Percentiles rank a stretch among this genome's conserved stretches.
phyloP scores from a whole-genome alignment of 2,888 invertebrate genomes.

The Cosmia trapezina region DNA sequence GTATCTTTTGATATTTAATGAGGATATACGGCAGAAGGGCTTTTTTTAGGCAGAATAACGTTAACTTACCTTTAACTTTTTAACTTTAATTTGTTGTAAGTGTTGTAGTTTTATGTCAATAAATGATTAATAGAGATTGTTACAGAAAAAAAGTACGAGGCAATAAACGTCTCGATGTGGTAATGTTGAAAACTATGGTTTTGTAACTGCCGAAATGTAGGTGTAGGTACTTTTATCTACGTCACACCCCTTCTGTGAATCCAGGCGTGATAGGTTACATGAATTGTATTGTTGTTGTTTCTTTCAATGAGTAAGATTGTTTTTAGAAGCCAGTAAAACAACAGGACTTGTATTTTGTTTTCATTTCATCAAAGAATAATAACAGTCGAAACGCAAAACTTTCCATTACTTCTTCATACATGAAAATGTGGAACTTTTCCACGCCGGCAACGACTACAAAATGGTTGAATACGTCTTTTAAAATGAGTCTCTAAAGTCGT shows the following conservation, averaged over 20 bases:
- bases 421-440: slow-evolving; percentile 23
- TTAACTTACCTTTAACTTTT: too few species aligned
- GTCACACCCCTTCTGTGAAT: neutral
- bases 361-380: slow-evolving; percentile 13
- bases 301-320: neutral
- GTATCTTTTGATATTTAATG: slow-evolving; percentile 1
- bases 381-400: neutral
- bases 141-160: neutral
- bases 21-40: too few species aligned
- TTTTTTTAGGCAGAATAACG: too few species aligned
- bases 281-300: neutral
- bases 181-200: neutral
- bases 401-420: slow-evolving; percentile 15
- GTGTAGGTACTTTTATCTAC: too few species aligned
- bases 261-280: neutral
- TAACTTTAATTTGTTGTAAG: too few species aligned
- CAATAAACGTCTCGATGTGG: neutral
- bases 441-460: neutral
- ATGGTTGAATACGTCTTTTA: slow-evolving; percentile 18
- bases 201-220: too few species aligned
- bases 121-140: too few species aligned
- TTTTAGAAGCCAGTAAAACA: slow-evolving; percentile 21
- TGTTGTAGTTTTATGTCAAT: too few species aligned
- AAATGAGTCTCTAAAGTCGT: slow-evolving; percentile 19
- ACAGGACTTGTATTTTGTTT: neutral